Conservation (phyloP, 2,113 vertebrate genomes). For the Chlamydotis undulata region DNA sequence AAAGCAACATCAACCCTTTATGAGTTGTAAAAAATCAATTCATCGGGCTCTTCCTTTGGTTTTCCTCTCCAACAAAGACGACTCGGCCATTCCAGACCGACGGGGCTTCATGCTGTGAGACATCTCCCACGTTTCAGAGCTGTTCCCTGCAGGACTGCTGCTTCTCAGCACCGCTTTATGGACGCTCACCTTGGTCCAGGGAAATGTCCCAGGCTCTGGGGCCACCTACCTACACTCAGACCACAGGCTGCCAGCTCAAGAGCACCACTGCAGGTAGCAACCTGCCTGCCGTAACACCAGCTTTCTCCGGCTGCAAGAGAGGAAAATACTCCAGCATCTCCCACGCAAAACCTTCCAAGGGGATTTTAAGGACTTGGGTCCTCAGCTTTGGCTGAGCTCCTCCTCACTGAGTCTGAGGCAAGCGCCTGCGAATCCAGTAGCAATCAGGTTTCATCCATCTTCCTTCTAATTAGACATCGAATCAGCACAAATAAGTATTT, state of each 20-base stretch:
- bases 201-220: accelerated
- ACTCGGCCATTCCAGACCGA: not conserved
- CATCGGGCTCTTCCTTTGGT: not conserved
- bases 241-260: accelerated
- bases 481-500: not conserved
- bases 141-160: not conserved
- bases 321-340: not conserved
- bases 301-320: not conserved
- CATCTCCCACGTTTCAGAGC: not conserved
- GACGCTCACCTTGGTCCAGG: not conserved
- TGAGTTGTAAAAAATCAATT: not conserved
- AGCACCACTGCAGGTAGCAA: not conserved
- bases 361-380: not conserved
- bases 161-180: not conserved
- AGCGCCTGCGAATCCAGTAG: not conserved
- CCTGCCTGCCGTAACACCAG: not conserved
- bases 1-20: not conserved
- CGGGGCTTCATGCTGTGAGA: not conserved
- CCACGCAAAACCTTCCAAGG: not conserved
- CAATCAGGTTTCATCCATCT: not conserved
- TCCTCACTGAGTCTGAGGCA: not conserved
- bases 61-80: not conserved
- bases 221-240: not conserved
- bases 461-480: not conserved
- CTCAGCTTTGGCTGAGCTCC: not conserved